These are phyloP conservation scores for Neomorphus geoffroyi DNA, from an alignment of 2,797 vertebrate species.

Conservation along the genomic window DNA sequence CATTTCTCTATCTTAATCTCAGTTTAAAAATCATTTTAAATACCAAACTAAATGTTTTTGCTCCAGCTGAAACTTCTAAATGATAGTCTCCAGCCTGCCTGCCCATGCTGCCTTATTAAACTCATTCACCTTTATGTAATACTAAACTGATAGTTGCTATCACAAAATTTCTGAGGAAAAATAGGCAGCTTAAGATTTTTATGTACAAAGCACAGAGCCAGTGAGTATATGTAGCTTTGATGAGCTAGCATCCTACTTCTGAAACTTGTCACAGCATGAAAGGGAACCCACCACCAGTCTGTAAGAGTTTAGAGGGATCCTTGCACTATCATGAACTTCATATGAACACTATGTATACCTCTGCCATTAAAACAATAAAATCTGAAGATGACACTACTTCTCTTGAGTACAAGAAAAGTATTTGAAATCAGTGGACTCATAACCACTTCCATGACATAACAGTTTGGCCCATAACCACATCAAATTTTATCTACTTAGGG, in stretches of 20 bases:
- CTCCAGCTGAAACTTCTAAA: neutral
- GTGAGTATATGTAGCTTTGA: neutral
- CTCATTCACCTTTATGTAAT: neutral
- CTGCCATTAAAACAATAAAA: neutral
- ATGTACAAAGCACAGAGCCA: neutral
- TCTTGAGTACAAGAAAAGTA: neutral
- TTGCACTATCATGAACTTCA: neutral
- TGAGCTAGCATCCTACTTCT: neutral
- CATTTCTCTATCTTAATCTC: neutral
- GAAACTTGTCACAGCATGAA: neutral
- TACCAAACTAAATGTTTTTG: neutral
- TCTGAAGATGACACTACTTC: neutral
- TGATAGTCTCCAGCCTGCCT: neutral
- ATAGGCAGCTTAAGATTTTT: neutral
- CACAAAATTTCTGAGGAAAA: neutral
- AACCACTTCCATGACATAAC: neutral
- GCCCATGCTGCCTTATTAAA: neutral
- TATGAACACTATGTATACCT: neutral
- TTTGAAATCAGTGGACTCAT: neutral
- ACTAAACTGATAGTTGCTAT: neutral
- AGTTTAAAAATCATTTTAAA: neutral
- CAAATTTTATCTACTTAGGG: neutral
- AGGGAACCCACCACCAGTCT: neutral
- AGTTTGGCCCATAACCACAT: neutral
- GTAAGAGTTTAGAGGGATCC: neutral